Base-by-base conservation (phyloP, 2,113 vertebrate species). In the Cacatua alba region DNA sequence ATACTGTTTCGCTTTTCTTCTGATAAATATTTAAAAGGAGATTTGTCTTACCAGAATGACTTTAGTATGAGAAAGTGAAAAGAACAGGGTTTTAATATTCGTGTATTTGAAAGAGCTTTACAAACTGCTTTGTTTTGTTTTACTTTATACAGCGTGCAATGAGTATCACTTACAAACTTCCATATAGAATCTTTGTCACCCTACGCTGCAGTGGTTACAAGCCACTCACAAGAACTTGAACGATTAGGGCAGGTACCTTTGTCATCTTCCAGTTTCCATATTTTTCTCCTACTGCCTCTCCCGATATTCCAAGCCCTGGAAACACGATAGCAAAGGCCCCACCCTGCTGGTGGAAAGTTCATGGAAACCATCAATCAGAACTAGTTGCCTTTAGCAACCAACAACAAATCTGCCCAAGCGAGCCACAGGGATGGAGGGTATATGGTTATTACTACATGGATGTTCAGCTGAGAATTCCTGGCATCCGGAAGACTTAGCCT, bases 21-120 rank as follows among this genome's bases (percentile, higher is more conserved):
- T 92, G 74, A 89, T 92, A 95, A 96, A 95, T 90, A 94, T 95
- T 95, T 94, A 11, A 93, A 83, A 78, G 51, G 70, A 83, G 35
- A 88, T 92, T 94, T 57, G 77, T 86, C 65, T 92, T 92, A 82
- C 70, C 48, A 41, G 35, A 39, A 33, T 60, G 46, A 83, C 81
- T 94, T 95, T 29, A 67, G 77, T 35, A 37, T 55, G 80, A 41
- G 72, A 76, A 88, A 79, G 41, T 49, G 82, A 55, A 90, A 69
- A 85, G 63, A 57, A 19, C 16, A 48, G 20, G 37, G 43, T 53
- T 88, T 95, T 87, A 59, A 77, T 94, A 86, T 60, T 80, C 48
- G 53, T 33, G 15, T 48, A 21, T 68, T 72, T 67, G 90, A 84
- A 81, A 55, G 57, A 90, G 74, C 33, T 84, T 90, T 88, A 76